phyloP scores from a whole-genome alignment of 2,888 invertebrate species.

The Drosophila vallismaia region DNA sequence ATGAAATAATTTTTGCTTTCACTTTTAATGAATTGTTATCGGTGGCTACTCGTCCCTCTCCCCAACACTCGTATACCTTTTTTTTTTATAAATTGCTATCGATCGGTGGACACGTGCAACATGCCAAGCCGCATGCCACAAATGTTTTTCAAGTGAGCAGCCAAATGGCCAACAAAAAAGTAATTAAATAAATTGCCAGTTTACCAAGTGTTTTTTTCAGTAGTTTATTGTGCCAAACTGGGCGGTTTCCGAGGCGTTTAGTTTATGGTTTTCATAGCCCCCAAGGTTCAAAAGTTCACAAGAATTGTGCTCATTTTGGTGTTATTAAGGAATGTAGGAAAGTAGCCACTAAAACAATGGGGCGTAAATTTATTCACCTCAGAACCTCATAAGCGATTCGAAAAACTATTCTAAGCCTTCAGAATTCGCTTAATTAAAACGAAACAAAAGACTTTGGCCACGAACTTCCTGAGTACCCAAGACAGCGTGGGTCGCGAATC shows the following conservation, averaged over 20 bases:
- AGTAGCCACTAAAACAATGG: conserved; percentile 24
- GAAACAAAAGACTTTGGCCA: conserved; percentile 53
- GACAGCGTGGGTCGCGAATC: conserved; percentile 34
- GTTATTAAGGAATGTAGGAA: neutral
- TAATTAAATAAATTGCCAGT: conserved; percentile 35
- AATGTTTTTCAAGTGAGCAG: conserved; percentile 52
- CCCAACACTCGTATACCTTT: conserved; percentile 9
- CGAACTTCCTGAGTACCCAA: conserved; percentile 49
- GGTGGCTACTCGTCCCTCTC: conserved; percentile 10
- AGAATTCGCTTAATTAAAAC: conserved; percentile 43
- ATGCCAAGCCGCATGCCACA: conserved; percentile 71
- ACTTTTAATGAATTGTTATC: conserved; percentile 72
- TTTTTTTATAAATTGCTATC: conserved; percentile 65
- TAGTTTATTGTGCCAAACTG: conserved; percentile 60
- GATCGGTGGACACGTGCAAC: conserved; percentile 73
- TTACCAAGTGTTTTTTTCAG: conserved; percentile 32
- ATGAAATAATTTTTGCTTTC: conserved; percentile 77
- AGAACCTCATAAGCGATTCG: conserved; percentile 13
- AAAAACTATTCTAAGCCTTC: conserved; percentile 5
- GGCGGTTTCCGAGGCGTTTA: conserved; percentile 17
- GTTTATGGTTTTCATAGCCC: conserved; percentile 33
- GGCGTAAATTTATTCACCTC: conserved; percentile 51
- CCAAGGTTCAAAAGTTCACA: conserved; percentile 39
- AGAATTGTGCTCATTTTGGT: conserved; percentile 39
- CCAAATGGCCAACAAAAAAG: conserved; percentile 35